Base-by-base conservation (phyloP, 2,888 invertebrate species). In the Drymonia ruficornis region DNA sequence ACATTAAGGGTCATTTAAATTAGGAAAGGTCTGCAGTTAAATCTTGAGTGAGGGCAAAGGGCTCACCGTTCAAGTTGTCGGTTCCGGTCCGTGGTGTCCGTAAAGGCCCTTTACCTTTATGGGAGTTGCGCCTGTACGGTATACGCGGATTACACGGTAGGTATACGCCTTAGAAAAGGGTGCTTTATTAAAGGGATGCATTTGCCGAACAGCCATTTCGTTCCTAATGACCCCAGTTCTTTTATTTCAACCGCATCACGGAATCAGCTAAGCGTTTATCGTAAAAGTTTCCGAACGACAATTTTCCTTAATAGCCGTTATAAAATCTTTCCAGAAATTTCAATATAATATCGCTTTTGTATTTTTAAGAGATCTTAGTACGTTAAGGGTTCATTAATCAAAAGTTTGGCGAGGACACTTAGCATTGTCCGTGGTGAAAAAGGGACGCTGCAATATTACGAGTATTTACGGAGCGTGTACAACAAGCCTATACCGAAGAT, bases 21-120 rank as follows among this genome's bases (percentile, higher is more conserved):
- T 44, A 50, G 50, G 50, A 44, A 50, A 50, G 50, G 50, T 29
- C 50, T 44, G 50, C 50, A 50, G 44, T 50, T 50, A 50, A 50
- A 50, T 44, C 34, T 49, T 34, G 34, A 44, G 38, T 44, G 34
- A 34, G 50, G 50, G 28, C 50, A 31, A 42, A 40, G 49, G 49
- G 40, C 49, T 43, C 28, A 42, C 36, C 49, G 38, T 49, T 49
- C 43, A 42, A 50, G 43, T 29, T 50, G 36, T 36, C 36, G 15
- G 40, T 40, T 40, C 40, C 40, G 40, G 40, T 8, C 11, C 16
- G 11, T 40, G 40, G 40, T 16, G 8, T 40, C 8, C 1, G 16
- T 40, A 40, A 40, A 40, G 16, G 40, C 8, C 40, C 16, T 40
- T 16, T 40, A 40, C 40, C 16, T 40, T 40, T n/a, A 36, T 36